phyloP scores from a whole-genome alignment of 2,113 vertebrate genomes.

The Chaetorhynchus papuensis region DNA sequence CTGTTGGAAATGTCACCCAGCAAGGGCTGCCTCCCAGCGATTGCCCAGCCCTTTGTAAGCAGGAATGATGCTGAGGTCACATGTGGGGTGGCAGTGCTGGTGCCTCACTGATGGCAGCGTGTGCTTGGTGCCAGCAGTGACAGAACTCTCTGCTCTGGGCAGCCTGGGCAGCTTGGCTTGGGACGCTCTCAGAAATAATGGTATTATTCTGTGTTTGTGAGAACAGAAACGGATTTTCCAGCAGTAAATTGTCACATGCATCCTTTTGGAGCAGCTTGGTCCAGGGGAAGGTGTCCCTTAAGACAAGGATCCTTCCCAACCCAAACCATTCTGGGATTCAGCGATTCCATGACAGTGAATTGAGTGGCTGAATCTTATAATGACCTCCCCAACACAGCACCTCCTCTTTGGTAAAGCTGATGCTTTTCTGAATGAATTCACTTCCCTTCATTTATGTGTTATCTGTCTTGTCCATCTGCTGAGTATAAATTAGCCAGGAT shows the following conservation, averaged over 20 bases:
- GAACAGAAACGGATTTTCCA: neutral
- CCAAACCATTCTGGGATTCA: neutral
- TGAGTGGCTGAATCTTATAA: neutral
- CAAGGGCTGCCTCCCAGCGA: neutral
- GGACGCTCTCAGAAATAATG: too few relatives aligned
- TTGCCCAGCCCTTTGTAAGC: fast-evolving
- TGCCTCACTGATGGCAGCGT: fast-evolving
- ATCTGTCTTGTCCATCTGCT: neutral
- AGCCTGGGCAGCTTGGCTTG: neutral
- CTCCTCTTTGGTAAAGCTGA: neutral
- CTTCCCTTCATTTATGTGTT: neutral
- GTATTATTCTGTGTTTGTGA: neutral
- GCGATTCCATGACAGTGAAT: neutral
- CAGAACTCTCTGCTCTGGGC: neutral
- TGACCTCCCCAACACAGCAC: neutral
- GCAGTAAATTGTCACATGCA: fast-evolving
- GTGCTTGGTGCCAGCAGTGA: neutral
- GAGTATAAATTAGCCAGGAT: neutral
- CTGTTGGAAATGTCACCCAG: neutral
- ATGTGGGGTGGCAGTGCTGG: neutral
- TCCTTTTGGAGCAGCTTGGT: neutral
- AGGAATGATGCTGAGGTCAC: neutral
- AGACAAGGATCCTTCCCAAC: neutral
- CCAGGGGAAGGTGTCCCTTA: neutral
- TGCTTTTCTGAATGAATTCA: neutral